Evolutionary conservation across 2,113 vertebrate species (phyloP).

Genomic region (Euleptes europaea): DNA sequence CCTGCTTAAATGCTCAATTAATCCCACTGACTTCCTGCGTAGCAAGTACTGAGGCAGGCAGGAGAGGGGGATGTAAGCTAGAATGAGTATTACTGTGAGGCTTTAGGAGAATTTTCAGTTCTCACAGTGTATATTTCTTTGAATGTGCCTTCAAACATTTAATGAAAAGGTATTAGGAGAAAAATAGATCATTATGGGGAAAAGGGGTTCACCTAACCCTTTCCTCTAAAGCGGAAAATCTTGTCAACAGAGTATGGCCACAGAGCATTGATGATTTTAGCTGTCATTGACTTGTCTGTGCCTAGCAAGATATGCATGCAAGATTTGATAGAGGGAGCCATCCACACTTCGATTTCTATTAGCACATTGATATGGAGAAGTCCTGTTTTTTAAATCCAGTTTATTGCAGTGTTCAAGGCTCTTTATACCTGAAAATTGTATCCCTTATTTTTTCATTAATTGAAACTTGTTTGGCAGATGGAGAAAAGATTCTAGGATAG

Average conservation of each 20-base stretch:
- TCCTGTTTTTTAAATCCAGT: neutral
- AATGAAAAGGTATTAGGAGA: neutral
- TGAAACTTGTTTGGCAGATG: neutral
- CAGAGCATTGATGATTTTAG: neutral
- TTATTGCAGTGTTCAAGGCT: neutral
- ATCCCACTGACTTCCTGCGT: neutral
- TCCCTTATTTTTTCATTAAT: neutral
- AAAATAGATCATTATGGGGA: neutral
- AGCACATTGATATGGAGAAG: neutral
- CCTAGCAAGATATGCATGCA: neutral
- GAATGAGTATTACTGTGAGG: neutral
- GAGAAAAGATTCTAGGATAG: neutral
- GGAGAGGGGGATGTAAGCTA: neutral
- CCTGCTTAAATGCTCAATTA: neutral
- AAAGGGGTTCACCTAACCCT: neutral
- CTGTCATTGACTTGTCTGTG: neutral
- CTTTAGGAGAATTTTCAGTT: neutral
- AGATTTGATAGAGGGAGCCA: too few species aligned
- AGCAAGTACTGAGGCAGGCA: neutral
- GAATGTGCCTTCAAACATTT: neutral
- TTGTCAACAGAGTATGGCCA: neutral
- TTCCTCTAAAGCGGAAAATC: neutral
- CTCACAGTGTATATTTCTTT: neutral
- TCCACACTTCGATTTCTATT: neutral
- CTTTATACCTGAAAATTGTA: neutral